phyloP scores from a whole-genome alignment of 2,797 vertebrate species.

The Atherinosoma microstoma region DNA sequence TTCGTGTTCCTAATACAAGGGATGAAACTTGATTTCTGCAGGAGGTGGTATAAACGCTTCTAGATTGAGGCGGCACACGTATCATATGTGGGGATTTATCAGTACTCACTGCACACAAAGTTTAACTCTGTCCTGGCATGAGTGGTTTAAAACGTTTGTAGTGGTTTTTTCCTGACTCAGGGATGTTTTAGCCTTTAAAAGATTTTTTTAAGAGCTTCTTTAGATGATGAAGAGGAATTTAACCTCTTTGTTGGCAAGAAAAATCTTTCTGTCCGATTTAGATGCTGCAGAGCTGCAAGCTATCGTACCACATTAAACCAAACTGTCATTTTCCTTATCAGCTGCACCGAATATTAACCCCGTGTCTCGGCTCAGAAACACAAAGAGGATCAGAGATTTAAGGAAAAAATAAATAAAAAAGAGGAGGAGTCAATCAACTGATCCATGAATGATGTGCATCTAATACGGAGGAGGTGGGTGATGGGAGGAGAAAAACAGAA shows the following conservation, averaged over 20 bases:
- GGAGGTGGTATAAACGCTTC: no score
- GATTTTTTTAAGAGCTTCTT: background rate
- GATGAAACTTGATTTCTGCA: no score
- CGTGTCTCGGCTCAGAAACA: background rate
- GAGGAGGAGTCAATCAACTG: background rate
- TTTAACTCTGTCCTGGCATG: no score
- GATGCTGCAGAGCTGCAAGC: background rate
- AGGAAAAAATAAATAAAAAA: no score
- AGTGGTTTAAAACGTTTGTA: no score
- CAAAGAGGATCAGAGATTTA: background rate
- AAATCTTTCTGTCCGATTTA: background rate
- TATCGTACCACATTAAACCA: background rate
- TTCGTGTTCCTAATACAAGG: no score
- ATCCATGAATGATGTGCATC: slow-evolving; percentile 1
- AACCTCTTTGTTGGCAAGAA: no score
- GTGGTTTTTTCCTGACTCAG: background rate
- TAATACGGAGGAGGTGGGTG: slow-evolving; percentile 12
- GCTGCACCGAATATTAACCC: background rate
- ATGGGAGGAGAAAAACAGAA: slow-evolving; percentile 24
- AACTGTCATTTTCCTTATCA: background rate
- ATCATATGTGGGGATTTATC: no score
- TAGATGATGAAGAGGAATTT: no score
- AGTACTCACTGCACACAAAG: no score
- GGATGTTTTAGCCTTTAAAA: background rate
- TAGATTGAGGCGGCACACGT: no score